These are phyloP conservation scores for Mirounga angustirostris DNA, from an alignment of 2,113 vertebrate species.

Conservation along the genomic window DNA sequence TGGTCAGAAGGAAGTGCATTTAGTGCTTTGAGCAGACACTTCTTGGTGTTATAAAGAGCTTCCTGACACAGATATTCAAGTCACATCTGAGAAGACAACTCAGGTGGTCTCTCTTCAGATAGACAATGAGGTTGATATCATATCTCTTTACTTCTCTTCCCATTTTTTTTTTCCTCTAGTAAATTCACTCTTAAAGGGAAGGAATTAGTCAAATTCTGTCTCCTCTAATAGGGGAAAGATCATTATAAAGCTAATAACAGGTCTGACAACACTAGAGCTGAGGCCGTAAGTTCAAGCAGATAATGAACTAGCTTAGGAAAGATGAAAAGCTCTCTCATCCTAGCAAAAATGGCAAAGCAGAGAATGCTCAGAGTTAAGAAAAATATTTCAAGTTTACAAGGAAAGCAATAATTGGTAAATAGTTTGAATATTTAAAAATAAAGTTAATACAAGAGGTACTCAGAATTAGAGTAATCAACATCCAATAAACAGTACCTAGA, in stretches of 20 bases:
- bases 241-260: not conserved
- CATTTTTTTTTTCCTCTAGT: not conserved
- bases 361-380: not conserved
- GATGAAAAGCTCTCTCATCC: not conserved
- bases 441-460: not conserved
- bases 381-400: not conserved
- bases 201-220: not conserved
- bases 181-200: constrained; percentile 44
- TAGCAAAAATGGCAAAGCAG: not conserved
- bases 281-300: not conserved
- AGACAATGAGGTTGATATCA: not conserved
- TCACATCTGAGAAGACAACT: not conserved
- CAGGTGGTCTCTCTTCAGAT: not conserved
- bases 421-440: not conserved
- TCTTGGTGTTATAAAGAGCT: not conserved
- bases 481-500: not conserved
- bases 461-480: not conserved
- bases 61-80: not conserved
- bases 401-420: not conserved
- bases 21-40: constrained; percentile 4
- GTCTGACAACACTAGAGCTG: not conserved
- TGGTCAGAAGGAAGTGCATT: not conserved
- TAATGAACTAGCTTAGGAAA: not conserved
- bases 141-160: not conserved
- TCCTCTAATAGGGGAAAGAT: not conserved